Conservation (phyloP, 2,888 invertebrate genomes). For the Cabera pusaria region DNA sequence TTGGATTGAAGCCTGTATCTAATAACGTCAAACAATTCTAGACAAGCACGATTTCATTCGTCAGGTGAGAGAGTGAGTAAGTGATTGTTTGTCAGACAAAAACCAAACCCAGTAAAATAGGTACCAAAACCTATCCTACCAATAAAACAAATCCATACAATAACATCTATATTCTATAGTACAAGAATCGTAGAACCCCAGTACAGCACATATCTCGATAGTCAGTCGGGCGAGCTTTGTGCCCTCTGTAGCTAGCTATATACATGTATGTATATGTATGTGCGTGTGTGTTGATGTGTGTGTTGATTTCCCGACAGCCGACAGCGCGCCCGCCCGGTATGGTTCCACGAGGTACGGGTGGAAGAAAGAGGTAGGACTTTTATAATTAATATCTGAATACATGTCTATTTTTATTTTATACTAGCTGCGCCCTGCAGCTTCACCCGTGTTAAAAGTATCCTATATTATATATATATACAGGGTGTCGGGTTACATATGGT, state of each 20-base stretch:
- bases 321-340: slow-evolving; percentile 52
- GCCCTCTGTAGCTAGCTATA: slow-evolving; percentile 53
- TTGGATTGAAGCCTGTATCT: too few species aligned
- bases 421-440: too few species aligned
- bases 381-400: too few species aligned
- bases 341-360: slow-evolving; percentile 43
- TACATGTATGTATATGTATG: slow-evolving; percentile 35
- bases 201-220: slow-evolving; percentile 61
- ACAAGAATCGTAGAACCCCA: slow-evolving; percentile 16
- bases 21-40: too few species aligned
- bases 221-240: slow-evolving; percentile 76
- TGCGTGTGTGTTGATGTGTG: slow-evolving; percentile 55
- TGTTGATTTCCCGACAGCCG: slow-evolving; percentile 78
- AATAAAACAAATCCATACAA: neutral
- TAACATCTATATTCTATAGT: slow-evolving; percentile 7
- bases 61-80: too few species aligned
- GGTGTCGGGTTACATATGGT: too few species aligned
- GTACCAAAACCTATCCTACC: slow-evolving; percentile 1
- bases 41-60: too few species aligned
- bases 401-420: too few species aligned
- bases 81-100: too few species aligned
- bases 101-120: too few species aligned
- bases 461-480: too few species aligned
- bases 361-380: slow-evolving; percentile 43
- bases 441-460: too few species aligned